These are phyloP conservation scores for Coptodon rendalli DNA, from an alignment of 2,113 vertebrate species.

Conservation along the genomic window DNA sequence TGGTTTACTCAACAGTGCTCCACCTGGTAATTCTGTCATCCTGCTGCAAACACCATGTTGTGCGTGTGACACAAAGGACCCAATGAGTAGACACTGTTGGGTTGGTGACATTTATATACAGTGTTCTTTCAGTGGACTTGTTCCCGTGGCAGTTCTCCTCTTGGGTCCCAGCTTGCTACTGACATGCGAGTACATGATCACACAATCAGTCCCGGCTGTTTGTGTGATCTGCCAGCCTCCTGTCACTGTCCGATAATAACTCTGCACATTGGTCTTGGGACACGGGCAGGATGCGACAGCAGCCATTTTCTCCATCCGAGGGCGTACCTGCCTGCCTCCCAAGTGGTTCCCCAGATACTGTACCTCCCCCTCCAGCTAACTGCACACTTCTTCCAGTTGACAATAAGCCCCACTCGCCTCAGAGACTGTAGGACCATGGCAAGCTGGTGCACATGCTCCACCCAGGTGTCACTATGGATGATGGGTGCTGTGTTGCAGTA, in stretches of 20 bases:
- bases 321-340: no score
- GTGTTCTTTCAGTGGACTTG: background rate
- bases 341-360: no score
- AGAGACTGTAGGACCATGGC: background rate
- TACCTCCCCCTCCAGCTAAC: no score
- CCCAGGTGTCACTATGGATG: background rate
- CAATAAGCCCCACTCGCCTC: background rate
- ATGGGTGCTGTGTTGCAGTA: background rate
- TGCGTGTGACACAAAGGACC: background rate
- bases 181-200: background rate
- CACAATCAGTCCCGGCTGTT: background rate
- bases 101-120: background rate
- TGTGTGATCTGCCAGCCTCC: no score
- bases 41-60: background rate
- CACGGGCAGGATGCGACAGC: background rate
- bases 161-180: background rate
- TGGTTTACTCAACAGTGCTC: background rate
- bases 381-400: no score
- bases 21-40: background rate
- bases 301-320: background rate
- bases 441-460: background rate
- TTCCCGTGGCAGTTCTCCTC: background rate
- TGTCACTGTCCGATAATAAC: no score
- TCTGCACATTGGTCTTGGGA: background rate
- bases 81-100: background rate